A percentile compares a stretch with the other conserved stretches of the same genome.
These are phyloP conservation scores for Lerema accius DNA, from an alignment of 1,140 invertebrate species.

Conservation along the genomic window DNA sequence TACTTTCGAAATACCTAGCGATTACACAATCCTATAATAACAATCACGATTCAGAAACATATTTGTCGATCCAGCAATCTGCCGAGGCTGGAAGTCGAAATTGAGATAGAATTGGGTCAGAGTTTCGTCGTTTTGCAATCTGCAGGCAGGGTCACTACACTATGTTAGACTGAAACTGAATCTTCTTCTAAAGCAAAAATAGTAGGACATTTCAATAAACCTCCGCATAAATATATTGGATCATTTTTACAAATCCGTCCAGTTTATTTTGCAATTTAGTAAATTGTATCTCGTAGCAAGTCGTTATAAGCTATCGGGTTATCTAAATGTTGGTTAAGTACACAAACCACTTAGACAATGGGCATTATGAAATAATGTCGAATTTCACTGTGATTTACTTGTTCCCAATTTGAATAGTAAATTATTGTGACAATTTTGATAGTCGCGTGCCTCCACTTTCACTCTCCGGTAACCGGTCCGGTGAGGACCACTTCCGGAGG, in stretches of 20 bases:
- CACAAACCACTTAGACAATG: not conserved
- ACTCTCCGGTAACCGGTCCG: constrained; percentile 21
- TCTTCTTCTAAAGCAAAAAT: no score
- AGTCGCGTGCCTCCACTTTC: constrained; percentile 28
- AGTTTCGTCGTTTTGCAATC: no score
- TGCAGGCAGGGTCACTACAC: no score
- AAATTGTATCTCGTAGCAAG: not conserved
- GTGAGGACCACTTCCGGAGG: constrained; percentile 18
- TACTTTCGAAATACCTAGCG: no score
- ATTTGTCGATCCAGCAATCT: no score
- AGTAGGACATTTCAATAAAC: no score
- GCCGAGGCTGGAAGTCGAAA: no score
- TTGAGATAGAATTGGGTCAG: no score
- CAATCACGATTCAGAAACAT: no score
- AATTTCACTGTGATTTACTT: constrained; percentile 9
- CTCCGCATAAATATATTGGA: not conserved
- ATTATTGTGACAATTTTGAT: constrained; percentile 25
- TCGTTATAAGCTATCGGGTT: not conserved
- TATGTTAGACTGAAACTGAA: no score
- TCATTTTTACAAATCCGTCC: not conserved
- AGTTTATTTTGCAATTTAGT: not conserved
- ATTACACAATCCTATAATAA: no score
- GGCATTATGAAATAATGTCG: not conserved
- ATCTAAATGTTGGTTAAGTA: not conserved
- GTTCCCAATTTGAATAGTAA: constrained; percentile 8